Percentiles rank a stretch among this genome's conserved stretches.
Evolutionary conservation across 2,888 invertebrate species (phyloP).

Genomic region (Pseudococcus longispinus): DNA sequence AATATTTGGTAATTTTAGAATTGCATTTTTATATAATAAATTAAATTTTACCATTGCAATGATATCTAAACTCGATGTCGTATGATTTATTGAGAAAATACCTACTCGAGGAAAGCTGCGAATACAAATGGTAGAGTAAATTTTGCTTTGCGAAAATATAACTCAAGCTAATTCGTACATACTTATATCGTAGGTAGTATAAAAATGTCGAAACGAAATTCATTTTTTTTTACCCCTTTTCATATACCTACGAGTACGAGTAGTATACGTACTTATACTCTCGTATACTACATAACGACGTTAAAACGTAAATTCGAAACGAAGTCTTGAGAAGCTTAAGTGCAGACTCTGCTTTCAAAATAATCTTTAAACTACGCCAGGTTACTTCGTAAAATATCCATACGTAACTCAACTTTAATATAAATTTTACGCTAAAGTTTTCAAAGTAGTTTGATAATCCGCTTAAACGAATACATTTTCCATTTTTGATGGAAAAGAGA

Average conservation of each 20-base stretch:
- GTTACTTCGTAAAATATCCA: conserved; percentile 42
- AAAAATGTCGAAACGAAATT: conserved; percentile 36
- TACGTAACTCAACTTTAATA: conserved; percentile 46
- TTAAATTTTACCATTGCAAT: background rate
- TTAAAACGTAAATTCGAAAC: conserved; percentile 36
- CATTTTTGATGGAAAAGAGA: conserved; percentile 45
- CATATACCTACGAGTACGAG: too few relatives aligned
- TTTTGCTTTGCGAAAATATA: background rate
- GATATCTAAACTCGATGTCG: background rate
- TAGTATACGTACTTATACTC: background rate
- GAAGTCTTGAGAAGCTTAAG: conserved; percentile 45
- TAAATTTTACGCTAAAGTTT: conserved; percentile 43
- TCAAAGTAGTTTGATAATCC: conserved; percentile 45
- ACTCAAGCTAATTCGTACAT: background rate
- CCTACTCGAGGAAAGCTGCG: background rate
- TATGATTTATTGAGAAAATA: conserved; percentile 1
- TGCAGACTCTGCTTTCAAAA: conserved; percentile 40
- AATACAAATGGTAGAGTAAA: background rate
- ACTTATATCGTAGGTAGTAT: background rate
- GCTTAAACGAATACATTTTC: conserved; percentile 45
- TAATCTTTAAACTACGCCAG: conserved; percentile 43
- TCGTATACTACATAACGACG: background rate
- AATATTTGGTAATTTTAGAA: conserved; percentile 31
- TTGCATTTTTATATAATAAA: conserved; percentile 5
- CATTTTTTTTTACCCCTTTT: conserved; percentile 10